These are phyloP conservation scores for Entelurus aequoreus DNA, from an alignment of 2,113 vertebrate genomes.

Conservation along the genomic window DNA sequence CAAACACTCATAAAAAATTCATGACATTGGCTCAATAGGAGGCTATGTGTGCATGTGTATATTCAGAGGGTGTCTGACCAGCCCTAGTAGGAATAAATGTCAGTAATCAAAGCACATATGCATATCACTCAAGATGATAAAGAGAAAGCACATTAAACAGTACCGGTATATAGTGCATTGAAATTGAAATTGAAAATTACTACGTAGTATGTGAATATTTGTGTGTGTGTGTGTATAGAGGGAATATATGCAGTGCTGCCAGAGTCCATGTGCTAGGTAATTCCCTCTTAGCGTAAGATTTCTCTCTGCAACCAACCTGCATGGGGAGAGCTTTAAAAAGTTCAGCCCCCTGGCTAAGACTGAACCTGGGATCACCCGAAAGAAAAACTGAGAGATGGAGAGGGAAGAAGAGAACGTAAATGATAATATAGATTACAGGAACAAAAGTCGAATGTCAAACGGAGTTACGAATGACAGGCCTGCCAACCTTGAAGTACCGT, in stretches of 20 bases:
- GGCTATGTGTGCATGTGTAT: slow-evolving; percentile 30
- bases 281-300: slow-evolving; percentile 58
- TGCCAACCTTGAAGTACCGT: no score
- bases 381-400: slow-evolving; percentile 34
- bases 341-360: slow-evolving; percentile 57
- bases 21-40: slow-evolving; percentile 59
- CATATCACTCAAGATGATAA: neutral
- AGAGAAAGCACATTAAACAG: neutral
- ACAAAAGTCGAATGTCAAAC: slow-evolving; percentile 34
- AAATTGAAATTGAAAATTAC: neutral
- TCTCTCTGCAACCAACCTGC: slow-evolving; percentile 48
- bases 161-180: neutral
- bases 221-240: neutral
- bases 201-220: neutral
- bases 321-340: slow-evolving; percentile 48
- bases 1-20: slow-evolving; percentile 71
- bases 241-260: slow-evolving; percentile 9
- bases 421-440: slow-evolving; percentile 18
- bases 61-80: slow-evolving; percentile 37
- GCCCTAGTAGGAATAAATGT: slow-evolving; percentile 54
- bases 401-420: slow-evolving; percentile 12
- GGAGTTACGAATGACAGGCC: slow-evolving; percentile 15
- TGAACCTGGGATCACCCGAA: slow-evolving; percentile 57
- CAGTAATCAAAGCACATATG: slow-evolving; percentile 42
- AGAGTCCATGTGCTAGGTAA: slow-evolving; percentile 44